Evolutionary conservation across 1,140 invertebrate species (phyloP).

Genomic region (Drosophila oshimai): DNA sequence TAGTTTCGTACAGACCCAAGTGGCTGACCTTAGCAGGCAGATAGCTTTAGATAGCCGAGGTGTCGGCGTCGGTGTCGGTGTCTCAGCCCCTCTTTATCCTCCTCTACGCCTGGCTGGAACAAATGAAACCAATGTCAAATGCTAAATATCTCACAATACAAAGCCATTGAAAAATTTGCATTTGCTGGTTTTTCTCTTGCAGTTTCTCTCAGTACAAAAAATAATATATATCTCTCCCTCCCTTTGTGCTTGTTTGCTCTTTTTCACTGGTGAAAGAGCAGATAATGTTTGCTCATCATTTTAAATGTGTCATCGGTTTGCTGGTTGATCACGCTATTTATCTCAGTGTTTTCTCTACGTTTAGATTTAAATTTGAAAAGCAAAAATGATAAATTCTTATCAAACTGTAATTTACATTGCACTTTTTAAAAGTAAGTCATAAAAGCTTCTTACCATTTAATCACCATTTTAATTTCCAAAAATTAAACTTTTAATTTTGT

Average conservation of each 20-base stretch:
- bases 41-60: slow-evolving; percentile 31
- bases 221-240: background rate
- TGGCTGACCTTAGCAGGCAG: slow-evolving; percentile 36
- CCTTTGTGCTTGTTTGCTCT: background rate
- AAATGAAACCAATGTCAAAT: slow-evolving; percentile 26
- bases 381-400: background rate
- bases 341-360: background rate
- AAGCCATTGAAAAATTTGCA: slow-evolving; percentile 19
- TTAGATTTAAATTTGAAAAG: background rate
- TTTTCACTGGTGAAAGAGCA: background rate
- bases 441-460: too few species aligned
- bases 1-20: slow-evolving; percentile 43
- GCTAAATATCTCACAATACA: slow-evolving; percentile 10
- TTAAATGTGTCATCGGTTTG: background rate
- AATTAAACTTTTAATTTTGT: too few species aligned
- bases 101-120: slow-evolving; percentile 10
- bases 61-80: slow-evolving; percentile 3
- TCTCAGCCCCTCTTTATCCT: background rate
- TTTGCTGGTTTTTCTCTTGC: background rate
- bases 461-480: too few species aligned
- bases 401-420: too few species aligned
- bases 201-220: too few species aligned
- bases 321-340: background rate
- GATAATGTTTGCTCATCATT: background rate
- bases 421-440: too few species aligned